Conservation (phyloP, 2,797 vertebrate species). For the Myotis myotis region DNA sequence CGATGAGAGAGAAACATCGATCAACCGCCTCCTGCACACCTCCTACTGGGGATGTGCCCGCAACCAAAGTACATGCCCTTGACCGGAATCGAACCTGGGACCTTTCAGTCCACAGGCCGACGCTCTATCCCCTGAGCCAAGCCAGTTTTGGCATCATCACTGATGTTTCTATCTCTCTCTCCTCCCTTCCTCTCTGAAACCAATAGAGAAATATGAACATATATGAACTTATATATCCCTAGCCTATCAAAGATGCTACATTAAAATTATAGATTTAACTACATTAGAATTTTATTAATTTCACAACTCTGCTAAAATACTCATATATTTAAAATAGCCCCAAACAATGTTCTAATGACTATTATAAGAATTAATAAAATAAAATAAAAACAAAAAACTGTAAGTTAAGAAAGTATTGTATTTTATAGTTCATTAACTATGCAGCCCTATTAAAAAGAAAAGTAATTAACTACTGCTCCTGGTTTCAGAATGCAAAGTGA, state of each 20-base stretch:
- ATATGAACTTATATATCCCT: background rate
- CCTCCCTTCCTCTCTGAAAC: no score
- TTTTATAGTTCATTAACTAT: constrained; percentile 36
- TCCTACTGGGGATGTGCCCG: no score
- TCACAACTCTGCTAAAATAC: constrained; percentile 1
- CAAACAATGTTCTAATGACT: constrained; percentile 10
- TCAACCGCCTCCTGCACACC: no score
- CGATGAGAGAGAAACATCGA: no score
- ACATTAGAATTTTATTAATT: constrained; percentile 27
- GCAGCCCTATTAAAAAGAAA: background rate
- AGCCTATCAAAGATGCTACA: background rate
- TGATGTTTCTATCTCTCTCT: no score
- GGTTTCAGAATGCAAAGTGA: constrained; percentile 31
- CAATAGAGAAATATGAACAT: background rate
- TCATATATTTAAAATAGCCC: background rate
- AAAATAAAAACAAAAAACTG: background rate
- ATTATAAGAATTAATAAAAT: background rate
- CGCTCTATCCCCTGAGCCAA: no score
- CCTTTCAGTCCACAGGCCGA: no score
- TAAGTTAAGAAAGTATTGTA: background rate
- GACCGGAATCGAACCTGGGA: no score
- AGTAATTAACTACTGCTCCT: background rate
- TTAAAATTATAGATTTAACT: constrained; percentile 19
- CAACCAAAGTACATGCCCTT: no score
- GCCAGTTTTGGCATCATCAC: no score